phyloP scores from a whole-genome alignment of 2,888 invertebrate species.

The Acleris laterana region DNA sequence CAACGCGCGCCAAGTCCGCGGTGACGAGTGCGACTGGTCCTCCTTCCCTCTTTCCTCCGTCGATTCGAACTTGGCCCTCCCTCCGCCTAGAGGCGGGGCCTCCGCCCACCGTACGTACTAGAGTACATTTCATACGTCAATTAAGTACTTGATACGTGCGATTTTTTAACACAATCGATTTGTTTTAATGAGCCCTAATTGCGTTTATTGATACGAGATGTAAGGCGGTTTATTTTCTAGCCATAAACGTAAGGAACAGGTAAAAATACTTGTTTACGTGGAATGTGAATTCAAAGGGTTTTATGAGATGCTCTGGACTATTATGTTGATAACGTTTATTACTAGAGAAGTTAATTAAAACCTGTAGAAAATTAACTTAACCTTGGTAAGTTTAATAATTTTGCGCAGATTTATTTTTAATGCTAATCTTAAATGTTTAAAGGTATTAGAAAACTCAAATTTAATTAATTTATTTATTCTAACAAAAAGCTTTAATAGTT shows the following conservation, averaged over 20 bases:
- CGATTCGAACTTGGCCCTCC: slow-evolving; percentile 67
- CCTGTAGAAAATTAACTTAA: neutral
- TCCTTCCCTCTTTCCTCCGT: slow-evolving; percentile 72
- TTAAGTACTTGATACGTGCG: slow-evolving; percentile 55
- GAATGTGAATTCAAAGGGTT: slow-evolving; percentile 12
- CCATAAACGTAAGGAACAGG: slow-evolving; percentile 14
- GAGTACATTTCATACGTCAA: slow-evolving; percentile 53
- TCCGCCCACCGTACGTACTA: slow-evolving; percentile 51
- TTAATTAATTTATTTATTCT: no score
- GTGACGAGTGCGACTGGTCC: slow-evolving; percentile 74
- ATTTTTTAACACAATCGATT: slow-evolving; percentile 67
- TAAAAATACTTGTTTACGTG: slow-evolving; percentile 9
- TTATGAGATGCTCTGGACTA: slow-evolving; percentile 12
- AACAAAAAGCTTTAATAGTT: no score
- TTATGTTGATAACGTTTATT: slow-evolving; percentile 21
- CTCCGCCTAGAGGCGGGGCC: slow-evolving; percentile 74
- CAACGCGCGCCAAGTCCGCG: slow-evolving; percentile 75
- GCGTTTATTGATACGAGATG: slow-evolving; percentile 68
- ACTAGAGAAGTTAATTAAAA: slow-evolving; percentile 23
- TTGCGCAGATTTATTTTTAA: no score
- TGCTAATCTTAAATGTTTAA: no score
- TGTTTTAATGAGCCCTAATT: slow-evolving; percentile 75
- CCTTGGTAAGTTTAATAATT: no score
- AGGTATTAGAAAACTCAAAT: no score
- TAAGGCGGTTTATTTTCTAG: slow-evolving; percentile 34